Conservation (phyloP, 2,797 vertebrate genomes). For the Setipinna tenuifilis region DNA sequence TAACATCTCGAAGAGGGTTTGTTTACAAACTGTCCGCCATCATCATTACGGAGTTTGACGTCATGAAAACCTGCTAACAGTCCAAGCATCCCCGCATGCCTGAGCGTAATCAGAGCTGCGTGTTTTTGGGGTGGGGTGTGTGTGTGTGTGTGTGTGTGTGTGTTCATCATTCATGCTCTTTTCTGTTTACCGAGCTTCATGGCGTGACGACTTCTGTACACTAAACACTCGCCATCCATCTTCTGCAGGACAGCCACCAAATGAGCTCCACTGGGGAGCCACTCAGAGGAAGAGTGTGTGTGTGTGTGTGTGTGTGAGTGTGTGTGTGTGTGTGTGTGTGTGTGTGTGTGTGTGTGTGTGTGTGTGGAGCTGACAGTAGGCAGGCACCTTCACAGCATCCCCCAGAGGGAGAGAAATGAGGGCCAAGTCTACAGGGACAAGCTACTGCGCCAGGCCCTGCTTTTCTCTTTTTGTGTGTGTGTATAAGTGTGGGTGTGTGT, state of each 20-base stretch:
- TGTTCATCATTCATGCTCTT: not conserved
- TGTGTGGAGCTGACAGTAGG: not conserved
- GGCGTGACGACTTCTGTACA: constrained; percentile 23
- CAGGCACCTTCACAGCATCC: no score
- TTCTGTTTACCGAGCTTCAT: not conserved
- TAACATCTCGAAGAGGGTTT: no score
- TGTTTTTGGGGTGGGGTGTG: not conserved
- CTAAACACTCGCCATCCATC: constrained; percentile 12
- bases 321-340: not conserved
- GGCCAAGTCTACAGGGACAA: no score
- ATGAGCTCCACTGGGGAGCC: not conserved
- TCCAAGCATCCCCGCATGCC: not conserved
- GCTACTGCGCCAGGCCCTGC: no score
- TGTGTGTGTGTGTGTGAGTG: not conserved
- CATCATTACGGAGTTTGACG: not conserved
- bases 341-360: not conserved
- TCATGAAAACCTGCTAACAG: not conserved
- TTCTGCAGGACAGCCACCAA: not conserved
- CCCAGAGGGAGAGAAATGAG: no score
- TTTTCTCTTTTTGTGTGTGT: not conserved
- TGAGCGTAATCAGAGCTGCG: not conserved
- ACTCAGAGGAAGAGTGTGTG: not conserved
- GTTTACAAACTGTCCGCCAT: not conserved
- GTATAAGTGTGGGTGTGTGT: not conserved
- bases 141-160: no score